Evolutionary conservation across 2,888 invertebrate species (phyloP), one percentile per base, ranked within the genome.

Genomic region (Andrena praecox): DNA sequence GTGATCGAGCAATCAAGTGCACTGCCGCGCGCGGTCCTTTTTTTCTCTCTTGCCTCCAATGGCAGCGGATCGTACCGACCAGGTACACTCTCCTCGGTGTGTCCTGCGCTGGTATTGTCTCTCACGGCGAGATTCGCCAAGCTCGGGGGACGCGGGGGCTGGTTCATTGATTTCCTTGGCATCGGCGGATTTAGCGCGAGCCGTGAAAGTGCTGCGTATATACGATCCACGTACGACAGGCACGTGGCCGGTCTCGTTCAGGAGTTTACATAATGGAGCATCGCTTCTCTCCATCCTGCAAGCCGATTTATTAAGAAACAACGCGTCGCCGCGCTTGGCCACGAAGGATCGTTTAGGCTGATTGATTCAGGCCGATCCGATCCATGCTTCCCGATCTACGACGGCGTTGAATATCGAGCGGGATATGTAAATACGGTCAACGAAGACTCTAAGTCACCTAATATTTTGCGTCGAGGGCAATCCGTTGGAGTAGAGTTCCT

Each of bases 1-100:
- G 85, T 89, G 78, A 73, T 73, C 42, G 87, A 54, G 89, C 87
- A 79, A 71, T 70, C 73, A 87, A 85, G 85, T 87, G 89, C 79
- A 89, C 78, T 87, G 75, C 83, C 81, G 79, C 56, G 70, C 59
- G 12, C 62, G 50, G 50, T 48, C 63, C 52, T 78, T 71, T 50
- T 52, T 60, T 54, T 64, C 42, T 31, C 52, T 31, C 73, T 33
- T 54, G 59, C 31, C 64, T 72, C 20, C 24, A 54, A 66, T 59
- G 35, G 31, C 77, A 42, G 56, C 29, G 67, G 66, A 85, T 68
- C 56, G 56, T 72, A 74, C 70, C 60, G 66, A 12, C 52, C 16
- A 42, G 20, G 73, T 72, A 72, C 72, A 66, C 24, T 42, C 7
- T 42, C 29, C 56, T 24, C 56, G 56, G 1, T 20, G 24, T 7